These are phyloP conservation scores for Phrynocephalus guinanensis DNA, from an alignment of 2,797 vertebrate genomes.

Conservation along the genomic window DNA sequence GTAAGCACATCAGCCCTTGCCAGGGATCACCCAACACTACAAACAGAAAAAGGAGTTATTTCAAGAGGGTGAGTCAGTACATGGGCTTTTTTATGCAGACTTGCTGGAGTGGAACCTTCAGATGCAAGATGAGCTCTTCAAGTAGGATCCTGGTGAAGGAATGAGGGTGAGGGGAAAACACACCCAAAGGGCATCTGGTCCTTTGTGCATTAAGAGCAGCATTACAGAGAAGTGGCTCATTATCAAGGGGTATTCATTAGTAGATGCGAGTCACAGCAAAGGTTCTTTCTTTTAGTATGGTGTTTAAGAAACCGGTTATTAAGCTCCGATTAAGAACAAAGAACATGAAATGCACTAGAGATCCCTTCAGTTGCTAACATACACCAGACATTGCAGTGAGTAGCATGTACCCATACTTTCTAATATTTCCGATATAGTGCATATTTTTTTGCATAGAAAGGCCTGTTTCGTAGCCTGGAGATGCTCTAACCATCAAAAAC, in stretches of 20 bases:
- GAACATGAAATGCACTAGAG: neutral
- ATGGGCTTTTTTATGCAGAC: neutral
- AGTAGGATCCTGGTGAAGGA: neutral
- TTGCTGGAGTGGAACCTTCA: neutral
- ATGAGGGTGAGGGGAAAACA: neutral
- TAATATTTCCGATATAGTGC: neutral
- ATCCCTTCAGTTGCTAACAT: neutral
- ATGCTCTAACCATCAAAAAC: neutral
- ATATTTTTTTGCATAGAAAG: neutral
- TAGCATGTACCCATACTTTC: neutral
- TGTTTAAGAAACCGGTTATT: neutral
- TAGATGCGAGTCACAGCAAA: neutral
- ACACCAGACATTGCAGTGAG: neutral
- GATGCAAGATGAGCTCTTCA: neutral
- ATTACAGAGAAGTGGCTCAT: fast-evolving
- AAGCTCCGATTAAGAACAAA: neutral
- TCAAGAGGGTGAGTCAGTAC: neutral
- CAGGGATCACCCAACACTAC: neutral
- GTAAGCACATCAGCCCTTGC: neutral
- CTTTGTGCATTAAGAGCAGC: neutral
- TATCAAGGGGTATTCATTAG: neutral
- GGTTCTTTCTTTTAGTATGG: slow-evolving; percentile 10
- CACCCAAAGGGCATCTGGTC: neutral
- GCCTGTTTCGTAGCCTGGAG: neutral
- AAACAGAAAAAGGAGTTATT: neutral